phyloP scores from a whole-genome alignment of 2,797 vertebrate species.

The Galago senegalensis region DNA sequence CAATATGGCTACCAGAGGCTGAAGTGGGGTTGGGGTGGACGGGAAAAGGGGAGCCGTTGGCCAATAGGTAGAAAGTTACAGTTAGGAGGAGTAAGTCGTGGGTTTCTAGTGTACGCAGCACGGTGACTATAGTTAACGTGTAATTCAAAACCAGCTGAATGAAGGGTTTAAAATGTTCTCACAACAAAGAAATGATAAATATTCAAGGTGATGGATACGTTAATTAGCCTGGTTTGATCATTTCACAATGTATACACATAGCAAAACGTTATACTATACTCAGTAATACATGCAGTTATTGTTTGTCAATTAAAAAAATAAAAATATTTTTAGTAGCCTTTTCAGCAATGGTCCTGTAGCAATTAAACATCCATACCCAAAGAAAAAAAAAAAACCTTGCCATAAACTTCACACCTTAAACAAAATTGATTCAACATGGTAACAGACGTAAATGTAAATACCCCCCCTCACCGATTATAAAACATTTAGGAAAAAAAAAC shows the following conservation, averaged over 20 bases:
- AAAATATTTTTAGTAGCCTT: not conserved
- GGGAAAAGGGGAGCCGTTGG: not conserved
- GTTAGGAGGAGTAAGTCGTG: not conserved
- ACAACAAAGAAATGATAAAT: not conserved
- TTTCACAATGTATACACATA: not conserved
- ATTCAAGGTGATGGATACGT: not conserved
- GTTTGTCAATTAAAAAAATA: not conserved
- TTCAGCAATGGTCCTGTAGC: not conserved
- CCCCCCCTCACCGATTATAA: not conserved
- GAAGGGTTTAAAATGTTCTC: not conserved
- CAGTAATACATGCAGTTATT: not conserved
- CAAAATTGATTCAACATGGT: conserved; percentile 34
- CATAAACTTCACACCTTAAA: not conserved
- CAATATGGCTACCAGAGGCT: not conserved
- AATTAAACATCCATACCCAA: not conserved
- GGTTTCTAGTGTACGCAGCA: not conserved
- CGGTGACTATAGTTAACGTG: not conserved
- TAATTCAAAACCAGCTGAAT: not conserved
- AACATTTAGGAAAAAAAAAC: not conserved
- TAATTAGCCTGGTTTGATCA: not conserved
- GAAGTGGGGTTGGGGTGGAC: not conserved
- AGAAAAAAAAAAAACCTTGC: not conserved
- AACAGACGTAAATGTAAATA: not conserved
- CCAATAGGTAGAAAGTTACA: not conserved
- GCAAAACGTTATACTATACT: not conserved